Evolutionary conservation across 2,797 vertebrate species (phyloP).

Genomic region (Chromobotia macracanthus): DNA sequence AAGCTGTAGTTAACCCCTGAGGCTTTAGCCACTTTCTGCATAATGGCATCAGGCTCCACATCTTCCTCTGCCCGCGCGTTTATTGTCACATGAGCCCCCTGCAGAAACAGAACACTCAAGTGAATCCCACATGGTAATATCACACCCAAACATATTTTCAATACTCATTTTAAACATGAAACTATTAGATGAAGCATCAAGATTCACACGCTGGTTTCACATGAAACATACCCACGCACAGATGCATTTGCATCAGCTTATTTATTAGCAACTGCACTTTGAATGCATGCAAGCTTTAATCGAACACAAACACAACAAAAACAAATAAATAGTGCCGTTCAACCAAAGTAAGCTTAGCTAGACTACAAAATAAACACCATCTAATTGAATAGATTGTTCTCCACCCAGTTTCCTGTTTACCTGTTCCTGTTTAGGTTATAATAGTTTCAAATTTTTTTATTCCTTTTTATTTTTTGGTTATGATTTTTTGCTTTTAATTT

Average conservation of each 20-base stretch:
- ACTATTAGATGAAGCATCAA: not conserved
- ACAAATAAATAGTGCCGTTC: not conserved
- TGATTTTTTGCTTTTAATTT: too few relatives aligned
- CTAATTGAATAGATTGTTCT: not conserved
- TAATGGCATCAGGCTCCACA: constrained; percentile 91
- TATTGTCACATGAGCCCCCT: constrained; percentile 96
- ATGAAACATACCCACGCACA: not conserved
- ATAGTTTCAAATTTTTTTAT: too few relatives aligned
- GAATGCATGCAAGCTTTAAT: not conserved
- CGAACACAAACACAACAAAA: not conserved
- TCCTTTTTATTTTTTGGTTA: too few relatives aligned
- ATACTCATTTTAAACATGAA: constrained; percentile 12
- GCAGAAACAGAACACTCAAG: constrained; percentile 6
- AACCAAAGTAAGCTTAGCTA: not conserved
- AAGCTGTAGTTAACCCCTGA: constrained; percentile 96
- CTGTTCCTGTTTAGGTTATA: too few relatives aligned
- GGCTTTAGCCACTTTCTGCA: constrained; percentile 94
- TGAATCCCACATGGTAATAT: not conserved
- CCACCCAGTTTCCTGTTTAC: not conserved
- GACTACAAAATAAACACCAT: constrained; percentile 2
- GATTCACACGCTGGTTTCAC: constrained; percentile 1
- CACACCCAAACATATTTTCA: not conserved
- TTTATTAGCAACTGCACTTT: constrained; percentile 5
- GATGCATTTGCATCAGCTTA: not conserved
- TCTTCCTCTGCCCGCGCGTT: constrained; percentile 95